These are phyloP conservation scores for Brachionus angularis DNA, from an alignment of 1,140 invertebrate species.

Conservation along the genomic window DNA sequence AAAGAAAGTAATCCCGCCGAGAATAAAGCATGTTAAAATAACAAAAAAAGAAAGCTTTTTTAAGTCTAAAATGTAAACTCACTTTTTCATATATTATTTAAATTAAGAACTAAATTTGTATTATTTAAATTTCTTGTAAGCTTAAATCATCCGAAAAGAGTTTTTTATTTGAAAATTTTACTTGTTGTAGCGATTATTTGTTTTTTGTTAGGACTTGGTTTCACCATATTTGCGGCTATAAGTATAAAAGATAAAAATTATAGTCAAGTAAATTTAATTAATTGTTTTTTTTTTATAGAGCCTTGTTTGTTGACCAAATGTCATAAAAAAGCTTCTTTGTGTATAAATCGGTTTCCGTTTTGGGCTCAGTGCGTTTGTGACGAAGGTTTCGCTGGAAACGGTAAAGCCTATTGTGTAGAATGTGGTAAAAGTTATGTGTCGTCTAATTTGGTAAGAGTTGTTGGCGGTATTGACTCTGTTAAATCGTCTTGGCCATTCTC, in stretches of 20 bases:
- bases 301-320: conserved; percentile 41
- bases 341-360: conserved; percentile 41
- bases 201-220: not conserved
- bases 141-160: not conserved
- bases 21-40: not conserved
- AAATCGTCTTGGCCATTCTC: conserved; percentile 27
- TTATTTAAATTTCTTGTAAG: not conserved
- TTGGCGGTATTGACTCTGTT: conserved; percentile 8
- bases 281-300: not conserved
- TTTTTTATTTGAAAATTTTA: not conserved
- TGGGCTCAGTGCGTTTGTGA: conserved; percentile 40
- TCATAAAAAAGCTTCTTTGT: conserved; percentile 25
- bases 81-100: not conserved
- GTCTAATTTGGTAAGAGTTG: conserved; percentile 8
- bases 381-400: conserved; percentile 2
- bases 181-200: not conserved
- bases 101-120: not conserved
- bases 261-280: not conserved
- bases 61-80: not conserved
- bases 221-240: not conserved
- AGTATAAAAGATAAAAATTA: not conserved
- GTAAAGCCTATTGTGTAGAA: conserved; percentile 5
- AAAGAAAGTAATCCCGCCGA: not conserved
- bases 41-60: not conserved
- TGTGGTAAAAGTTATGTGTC: conserved; percentile 7